phyloP scores from a whole-genome alignment of 92 coral and sea anemone genomes.

The Epizoanthus illoricatus region DNA sequence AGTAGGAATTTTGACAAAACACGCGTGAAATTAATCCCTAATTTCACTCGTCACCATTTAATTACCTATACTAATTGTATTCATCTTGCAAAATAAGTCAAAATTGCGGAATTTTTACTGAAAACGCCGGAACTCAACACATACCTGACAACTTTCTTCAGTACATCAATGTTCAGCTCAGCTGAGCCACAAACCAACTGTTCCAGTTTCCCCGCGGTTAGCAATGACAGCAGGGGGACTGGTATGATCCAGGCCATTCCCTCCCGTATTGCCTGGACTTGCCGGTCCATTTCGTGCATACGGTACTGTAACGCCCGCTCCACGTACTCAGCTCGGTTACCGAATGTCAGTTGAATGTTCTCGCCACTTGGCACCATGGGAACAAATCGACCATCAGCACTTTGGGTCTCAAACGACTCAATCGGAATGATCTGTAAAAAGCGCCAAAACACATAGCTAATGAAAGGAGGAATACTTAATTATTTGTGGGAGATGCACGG shows the following conservation, averaged over 20 bases:
- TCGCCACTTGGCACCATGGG: constrained; percentile 80
- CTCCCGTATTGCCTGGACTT: constrained; percentile 72
- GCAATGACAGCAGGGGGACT: constrained; percentile 80
- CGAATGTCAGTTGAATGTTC: constrained; percentile 73
- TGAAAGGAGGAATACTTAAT: background rate
- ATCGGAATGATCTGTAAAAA: constrained; percentile 72
- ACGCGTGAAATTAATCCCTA: too few species aligned
- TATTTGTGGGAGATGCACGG: too few species aligned
- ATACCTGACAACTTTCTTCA: constrained; percentile 82
- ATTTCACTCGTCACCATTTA: too few species aligned
- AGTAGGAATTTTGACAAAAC: too few species aligned
- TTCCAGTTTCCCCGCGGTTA: constrained; percentile 81
- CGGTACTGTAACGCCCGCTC: constrained; percentile 84
- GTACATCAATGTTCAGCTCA: constrained; percentile 71
- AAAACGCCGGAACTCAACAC: background rate
- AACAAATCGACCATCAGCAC: constrained; percentile 88
- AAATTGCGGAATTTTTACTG: background rate
- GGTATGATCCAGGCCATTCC: constrained; percentile 89
- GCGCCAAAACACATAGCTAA: background rate
- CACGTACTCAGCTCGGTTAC: constrained; percentile 79
- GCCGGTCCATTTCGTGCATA: constrained; percentile 82
- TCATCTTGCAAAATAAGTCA: too few species aligned
- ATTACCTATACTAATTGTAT: too few species aligned
- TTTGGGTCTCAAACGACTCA: constrained; percentile 84
- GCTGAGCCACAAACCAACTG: constrained; percentile 86